phyloP scores from a whole-genome alignment of 92 coral and sea anemone species.

The Metridium senile region DNA sequence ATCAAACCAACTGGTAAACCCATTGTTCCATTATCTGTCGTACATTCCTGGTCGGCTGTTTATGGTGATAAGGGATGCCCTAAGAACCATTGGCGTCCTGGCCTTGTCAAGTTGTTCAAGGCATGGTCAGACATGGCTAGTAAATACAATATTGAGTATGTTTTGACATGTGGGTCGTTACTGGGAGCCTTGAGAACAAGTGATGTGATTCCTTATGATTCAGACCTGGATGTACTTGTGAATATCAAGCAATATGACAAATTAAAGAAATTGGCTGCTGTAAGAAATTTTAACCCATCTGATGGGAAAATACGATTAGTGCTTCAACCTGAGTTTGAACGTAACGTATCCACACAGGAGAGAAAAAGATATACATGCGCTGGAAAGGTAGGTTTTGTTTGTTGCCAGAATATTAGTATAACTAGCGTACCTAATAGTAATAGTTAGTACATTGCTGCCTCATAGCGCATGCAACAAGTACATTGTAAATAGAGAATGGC shows the following conservation, averaged over 20 bases:
- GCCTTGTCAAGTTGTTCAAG: constrained; percentile 51
- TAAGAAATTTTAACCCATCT: constrained; percentile 46
- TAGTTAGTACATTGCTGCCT: too few species aligned
- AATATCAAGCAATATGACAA: constrained; percentile 51
- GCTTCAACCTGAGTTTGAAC: constrained; percentile 73
- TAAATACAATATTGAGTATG: constrained; percentile 66
- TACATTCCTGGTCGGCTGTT: constrained; percentile 21
- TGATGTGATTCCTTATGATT: constrained; percentile 86
- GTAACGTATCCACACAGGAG: constrained; percentile 34
- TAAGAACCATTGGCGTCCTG: constrained; percentile 55
- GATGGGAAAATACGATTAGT: constrained; percentile 77
- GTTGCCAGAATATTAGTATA: too few species aligned
- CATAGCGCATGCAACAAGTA: too few species aligned
- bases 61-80: constrained; percentile 64
- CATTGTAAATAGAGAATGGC: too few species aligned
- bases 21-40: neutral
- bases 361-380: constrained; percentile 75
- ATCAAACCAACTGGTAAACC: neutral
- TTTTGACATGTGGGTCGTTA: constrained; percentile 68
- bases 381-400: constrained; percentile 72
- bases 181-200: constrained; percentile 76
- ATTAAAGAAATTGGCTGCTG: constrained; percentile 46
- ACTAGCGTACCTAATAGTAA: too few species aligned
- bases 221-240: constrained; percentile 75
- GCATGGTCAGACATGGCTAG: constrained; percentile 67